Conservation (phyloP, 2,888 invertebrate species). For the Mylabris sibirica region DNA sequence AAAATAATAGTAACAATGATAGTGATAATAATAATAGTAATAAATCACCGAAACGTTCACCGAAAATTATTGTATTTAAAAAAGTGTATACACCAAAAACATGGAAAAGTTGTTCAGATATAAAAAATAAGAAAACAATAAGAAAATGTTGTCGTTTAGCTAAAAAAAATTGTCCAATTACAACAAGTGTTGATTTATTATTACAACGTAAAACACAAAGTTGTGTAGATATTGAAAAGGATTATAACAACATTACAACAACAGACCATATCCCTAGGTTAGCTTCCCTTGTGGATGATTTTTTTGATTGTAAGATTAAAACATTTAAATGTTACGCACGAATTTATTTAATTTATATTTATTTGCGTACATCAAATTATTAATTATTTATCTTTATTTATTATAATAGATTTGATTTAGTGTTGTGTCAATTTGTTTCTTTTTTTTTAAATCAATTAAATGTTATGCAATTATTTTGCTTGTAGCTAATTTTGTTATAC, state of each 20-base stretch:
- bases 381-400: constrained; percentile 15
- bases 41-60: constrained; percentile 40
- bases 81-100: constrained; percentile 55
- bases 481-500: constrained; percentile 15
- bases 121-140: constrained; percentile 51
- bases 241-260: constrained; percentile 30
- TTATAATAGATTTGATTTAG: constrained; percentile 13
- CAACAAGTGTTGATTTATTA: constrained; percentile 48
- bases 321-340: constrained; percentile 49
- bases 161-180: constrained; percentile 57
- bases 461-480: constrained; percentile 2
- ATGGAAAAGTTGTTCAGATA: constrained; percentile 61
- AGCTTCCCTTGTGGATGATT: constrained; percentile 51
- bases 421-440: constrained; percentile 19
- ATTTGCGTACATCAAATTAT: constrained; percentile 15
- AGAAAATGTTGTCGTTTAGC: constrained; percentile 60
- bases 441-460: not conserved
- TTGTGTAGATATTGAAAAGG: constrained; percentile 53
- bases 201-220: constrained; percentile 55
- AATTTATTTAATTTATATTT: constrained; percentile 29
- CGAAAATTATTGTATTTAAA: constrained; percentile 52
- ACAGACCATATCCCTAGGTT: constrained; percentile 52
- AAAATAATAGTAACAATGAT: constrained; percentile 36
- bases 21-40: constrained; percentile 38
- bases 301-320: constrained; percentile 55